A percentile compares a stretch with the other conserved stretches of the same genome.
Conservation (phyloP, 2,797 vertebrate genomes). For the Gobionotothen gibberifrons region DNA sequence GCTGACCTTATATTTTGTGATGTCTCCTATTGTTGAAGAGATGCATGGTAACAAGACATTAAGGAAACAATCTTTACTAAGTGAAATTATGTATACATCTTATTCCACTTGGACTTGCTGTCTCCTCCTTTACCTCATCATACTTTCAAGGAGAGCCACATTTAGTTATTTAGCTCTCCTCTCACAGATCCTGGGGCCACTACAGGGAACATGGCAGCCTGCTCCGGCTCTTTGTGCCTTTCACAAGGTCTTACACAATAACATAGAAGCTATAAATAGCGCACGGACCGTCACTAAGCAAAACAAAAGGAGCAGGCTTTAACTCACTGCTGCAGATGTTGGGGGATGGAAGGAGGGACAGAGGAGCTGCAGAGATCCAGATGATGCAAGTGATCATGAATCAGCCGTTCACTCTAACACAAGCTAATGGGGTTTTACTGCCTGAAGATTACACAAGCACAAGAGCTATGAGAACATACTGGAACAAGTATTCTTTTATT, state of each 20-base stretch:
- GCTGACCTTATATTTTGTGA: background rate
- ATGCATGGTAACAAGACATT: background rate
- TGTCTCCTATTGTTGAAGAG: background rate
- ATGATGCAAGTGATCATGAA: constrained; percentile 31
- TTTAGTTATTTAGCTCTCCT: constrained; percentile 12
- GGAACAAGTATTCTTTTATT: background rate
- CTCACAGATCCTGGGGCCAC: constrained; percentile 30
- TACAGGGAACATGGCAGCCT: constrained; percentile 26
- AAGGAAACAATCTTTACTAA: background rate
- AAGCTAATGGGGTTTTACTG: constrained; percentile 4
- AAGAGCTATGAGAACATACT: background rate
- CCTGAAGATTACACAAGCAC: constrained; percentile 6
- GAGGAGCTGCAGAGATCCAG: constrained; percentile 29
- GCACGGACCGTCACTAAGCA: constrained; percentile 53
- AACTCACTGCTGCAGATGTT: constrained; percentile 64
- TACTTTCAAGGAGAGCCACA: background rate
- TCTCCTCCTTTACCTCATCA: background rate
- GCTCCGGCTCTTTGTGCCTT: constrained; percentile 49
- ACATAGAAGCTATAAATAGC: constrained; percentile 76
- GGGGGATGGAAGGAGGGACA: constrained; percentile 51
- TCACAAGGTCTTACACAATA: constrained; percentile 68
- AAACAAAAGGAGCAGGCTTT: constrained; percentile 64
- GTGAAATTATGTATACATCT: background rate
- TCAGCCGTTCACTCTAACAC: background rate
- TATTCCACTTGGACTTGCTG: background rate